These are phyloP conservation scores for Mastigias papua DNA, from an alignment of 30 jellyfish, hydroid and myxozoan genomes.

Conservation along the genomic window DNA sequence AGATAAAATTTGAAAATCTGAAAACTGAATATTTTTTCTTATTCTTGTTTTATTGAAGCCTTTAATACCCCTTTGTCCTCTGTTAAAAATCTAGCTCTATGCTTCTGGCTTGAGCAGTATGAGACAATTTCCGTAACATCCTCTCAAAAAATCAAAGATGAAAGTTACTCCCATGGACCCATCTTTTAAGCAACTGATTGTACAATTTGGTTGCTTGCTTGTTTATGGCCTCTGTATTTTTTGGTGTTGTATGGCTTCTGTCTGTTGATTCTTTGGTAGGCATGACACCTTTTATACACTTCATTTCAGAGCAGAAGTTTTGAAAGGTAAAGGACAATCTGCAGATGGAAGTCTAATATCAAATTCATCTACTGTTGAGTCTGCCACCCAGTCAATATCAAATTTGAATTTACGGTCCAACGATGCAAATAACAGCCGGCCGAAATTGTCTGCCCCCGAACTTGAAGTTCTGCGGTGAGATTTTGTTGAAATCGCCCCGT, in stretches of 20 bases:
- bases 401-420: not conserved
- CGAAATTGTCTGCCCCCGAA: slow-evolving; percentile 70
- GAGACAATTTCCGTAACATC: too few relatives aligned
- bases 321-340: slow-evolving; percentile 55
- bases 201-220: too few relatives aligned
- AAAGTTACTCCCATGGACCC: too few relatives aligned
- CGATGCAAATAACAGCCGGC: slow-evolving; percentile 19
- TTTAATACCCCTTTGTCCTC: too few relatives aligned
- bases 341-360: not conserved
- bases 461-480: slow-evolving; percentile 62
- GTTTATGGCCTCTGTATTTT: not conserved
- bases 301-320: slow-evolving; percentile 82
- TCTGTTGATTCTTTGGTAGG: not conserved
- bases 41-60: too few relatives aligned
- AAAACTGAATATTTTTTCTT: too few relatives aligned
- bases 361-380: slow-evolving; percentile 2
- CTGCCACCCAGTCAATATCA: slow-evolving; percentile 22
- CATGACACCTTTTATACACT: not conserved
- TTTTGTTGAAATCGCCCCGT: not conserved
- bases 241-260: too few relatives aligned
- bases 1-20: too few relatives aligned
- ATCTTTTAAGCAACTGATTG: too few relatives aligned
- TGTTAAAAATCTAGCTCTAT: too few relatives aligned
- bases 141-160: too few relatives aligned
- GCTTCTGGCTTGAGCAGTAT: too few relatives aligned